Conservation (phyloP, 1,140 invertebrate species). For the Drosophila carrolli region DNA sequence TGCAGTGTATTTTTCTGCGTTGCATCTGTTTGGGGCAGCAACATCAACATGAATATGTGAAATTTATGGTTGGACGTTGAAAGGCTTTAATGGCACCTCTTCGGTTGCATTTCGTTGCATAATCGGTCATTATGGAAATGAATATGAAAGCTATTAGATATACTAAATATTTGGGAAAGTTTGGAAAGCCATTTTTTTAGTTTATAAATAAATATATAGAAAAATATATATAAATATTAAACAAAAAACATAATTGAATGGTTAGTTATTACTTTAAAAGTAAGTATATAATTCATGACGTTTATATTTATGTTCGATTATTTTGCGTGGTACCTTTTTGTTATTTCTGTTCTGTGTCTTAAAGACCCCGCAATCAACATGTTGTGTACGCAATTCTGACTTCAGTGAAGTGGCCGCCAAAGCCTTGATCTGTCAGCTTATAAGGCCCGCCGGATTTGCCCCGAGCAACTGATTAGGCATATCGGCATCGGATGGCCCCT, state of each 20-base stretch:
- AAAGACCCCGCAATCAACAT: background rate
- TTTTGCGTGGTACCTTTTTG: background rate
- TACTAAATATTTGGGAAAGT: no score
- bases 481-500: slow-evolving; percentile 1
- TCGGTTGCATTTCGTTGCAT: slow-evolving; percentile 42
- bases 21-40: slow-evolving; percentile 11
- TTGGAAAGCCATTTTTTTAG: no score
- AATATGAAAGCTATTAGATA: background rate
- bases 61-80: slow-evolving; percentile 65
- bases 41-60: slow-evolving; percentile 30
- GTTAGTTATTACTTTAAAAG: no score
- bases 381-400: background rate
- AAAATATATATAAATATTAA: background rate
- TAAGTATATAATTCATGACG: no score
- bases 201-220: no score
- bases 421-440: slow-evolving; percentile 23
- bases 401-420: slow-evolving; percentile 34
- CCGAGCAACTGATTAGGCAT: slow-evolving; percentile 28
- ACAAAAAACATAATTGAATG: background rate
- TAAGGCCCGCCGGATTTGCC: slow-evolving; percentile 8
- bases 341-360: background rate
- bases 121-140: slow-evolving; percentile 46
- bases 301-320: background rate
- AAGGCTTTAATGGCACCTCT: slow-evolving; percentile 52
- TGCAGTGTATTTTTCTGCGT: slow-evolving; percentile 47